These are phyloP conservation scores for Sphaeramia orbicularis DNA, from an alignment of 2,797 vertebrate genomes.

Conservation along the genomic window DNA sequence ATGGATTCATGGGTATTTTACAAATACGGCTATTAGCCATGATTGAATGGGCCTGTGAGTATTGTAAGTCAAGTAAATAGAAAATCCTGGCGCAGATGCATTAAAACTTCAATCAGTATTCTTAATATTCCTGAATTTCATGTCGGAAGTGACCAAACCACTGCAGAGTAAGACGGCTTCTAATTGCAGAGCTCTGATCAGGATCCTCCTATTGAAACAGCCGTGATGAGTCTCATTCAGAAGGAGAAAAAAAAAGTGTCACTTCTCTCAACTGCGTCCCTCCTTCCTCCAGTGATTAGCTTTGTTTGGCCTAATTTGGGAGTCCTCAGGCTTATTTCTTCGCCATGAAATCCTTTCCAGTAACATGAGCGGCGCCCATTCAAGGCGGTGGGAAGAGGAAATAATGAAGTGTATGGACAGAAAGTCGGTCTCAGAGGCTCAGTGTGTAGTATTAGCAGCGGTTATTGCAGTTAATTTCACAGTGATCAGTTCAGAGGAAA, in stretches of 20 bases:
- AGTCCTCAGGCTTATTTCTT: conserved; percentile 54
- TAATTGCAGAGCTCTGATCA: conserved; percentile 45
- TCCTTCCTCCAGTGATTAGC: conserved; percentile 18
- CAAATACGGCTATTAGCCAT: conserved; percentile 44
- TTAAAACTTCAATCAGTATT: conserved; percentile 20
- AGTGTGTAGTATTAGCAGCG: conserved; percentile 32
- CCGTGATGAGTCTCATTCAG: conserved; percentile 46
- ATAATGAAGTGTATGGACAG: conserved; percentile 64
- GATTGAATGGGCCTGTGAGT: conserved; percentile 27
- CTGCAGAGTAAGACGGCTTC: conserved; percentile 30
- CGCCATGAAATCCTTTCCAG: conserved; percentile 67
- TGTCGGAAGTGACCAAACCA: conserved; percentile 28
- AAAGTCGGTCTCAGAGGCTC: too few relatives aligned
- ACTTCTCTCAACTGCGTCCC: conserved; percentile 44
- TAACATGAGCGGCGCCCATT: conserved; percentile 44
- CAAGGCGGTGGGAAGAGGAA: conserved; percentile 51
- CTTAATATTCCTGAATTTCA: conserved; percentile 19
- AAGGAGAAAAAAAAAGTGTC: conserved; percentile 49
- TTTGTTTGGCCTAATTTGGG: conserved; percentile 69
- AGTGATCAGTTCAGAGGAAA: conserved; percentile 60
- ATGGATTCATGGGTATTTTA: conserved; percentile 48
- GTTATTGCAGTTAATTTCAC: conserved; percentile 71
- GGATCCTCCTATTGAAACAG: conserved; percentile 33
- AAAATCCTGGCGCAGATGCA: conserved; percentile 7
- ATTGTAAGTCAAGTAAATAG: conserved; percentile 39